These are phyloP conservation scores for Poeciliopsis gracilis DNA, from an alignment of 2,797 vertebrate species.

Conservation along the genomic window DNA sequence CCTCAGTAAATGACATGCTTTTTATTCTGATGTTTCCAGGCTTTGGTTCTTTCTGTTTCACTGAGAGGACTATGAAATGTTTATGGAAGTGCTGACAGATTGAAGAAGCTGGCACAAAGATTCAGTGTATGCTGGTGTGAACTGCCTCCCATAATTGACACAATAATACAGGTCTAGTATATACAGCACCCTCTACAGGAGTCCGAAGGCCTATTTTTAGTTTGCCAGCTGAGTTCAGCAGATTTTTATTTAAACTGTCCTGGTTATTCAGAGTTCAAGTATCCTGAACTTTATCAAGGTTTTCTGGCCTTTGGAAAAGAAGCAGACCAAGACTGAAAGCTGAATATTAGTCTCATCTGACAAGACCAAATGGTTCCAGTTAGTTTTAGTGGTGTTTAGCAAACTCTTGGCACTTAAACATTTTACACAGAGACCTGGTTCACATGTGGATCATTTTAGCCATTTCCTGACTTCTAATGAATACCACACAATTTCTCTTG, in stretches of 20 bases:
- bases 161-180: slow-evolving; percentile 10
- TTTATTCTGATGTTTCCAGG: slow-evolving; percentile 28
- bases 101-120: slow-evolving; percentile 23
- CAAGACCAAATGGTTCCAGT: neutral
- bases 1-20: slow-evolving; percentile 51
- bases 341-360: neutral
- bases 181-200: slow-evolving; percentile 1
- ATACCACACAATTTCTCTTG: neutral
- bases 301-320: neutral
- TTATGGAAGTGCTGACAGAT: slow-evolving; percentile 22
- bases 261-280: neutral
- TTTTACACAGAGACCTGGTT: neutral
- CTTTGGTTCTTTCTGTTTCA: slow-evolving; percentile 20
- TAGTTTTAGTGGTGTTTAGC: neutral
- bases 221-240: neutral
- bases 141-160: slow-evolving; percentile 17
- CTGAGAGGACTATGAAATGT: slow-evolving; percentile 25
- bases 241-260: neutral
- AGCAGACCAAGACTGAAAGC: neutral
- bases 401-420: neutral
- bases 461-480: neutral
- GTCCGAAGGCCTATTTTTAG: neutral
- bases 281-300: neutral
- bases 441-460: neutral
- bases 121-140: slow-evolving; percentile 18